A percentile compares a stretch with the other conserved stretches of the same genome.
Evolutionary conservation across 2,797 vertebrate species (phyloP).

Genomic region (Micromesistius poutassou): DNA sequence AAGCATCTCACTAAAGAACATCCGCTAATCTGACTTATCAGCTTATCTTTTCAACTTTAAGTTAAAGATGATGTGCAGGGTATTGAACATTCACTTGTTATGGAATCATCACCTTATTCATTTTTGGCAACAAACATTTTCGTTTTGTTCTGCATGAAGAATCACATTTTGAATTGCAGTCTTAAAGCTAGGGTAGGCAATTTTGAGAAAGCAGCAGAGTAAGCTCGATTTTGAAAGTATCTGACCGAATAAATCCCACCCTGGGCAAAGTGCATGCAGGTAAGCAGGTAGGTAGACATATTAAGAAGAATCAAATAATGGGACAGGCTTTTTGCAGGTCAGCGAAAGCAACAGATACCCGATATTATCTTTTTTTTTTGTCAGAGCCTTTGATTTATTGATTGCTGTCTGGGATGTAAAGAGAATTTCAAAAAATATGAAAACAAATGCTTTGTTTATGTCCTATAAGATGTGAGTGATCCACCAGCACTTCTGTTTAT

Average conservation of each 20-base stretch:
- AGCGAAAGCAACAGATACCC: too few relatives aligned
- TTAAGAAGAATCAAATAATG: too few relatives aligned
- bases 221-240: too few relatives aligned
- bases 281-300: too few relatives aligned
- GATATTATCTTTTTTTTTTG: too few relatives aligned
- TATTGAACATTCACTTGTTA: neutral
- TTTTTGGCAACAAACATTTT: neutral
- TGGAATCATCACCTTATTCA: neutral
- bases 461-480: neutral
- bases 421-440: too few relatives aligned
- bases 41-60: neutral
- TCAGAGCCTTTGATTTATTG: too few relatives aligned
- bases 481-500: neutral
- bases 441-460: neutral
- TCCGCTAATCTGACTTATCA: neutral
- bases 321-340: too few relatives aligned
- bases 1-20: neutral
- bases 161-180: neutral
- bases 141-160: conserved; percentile 2
- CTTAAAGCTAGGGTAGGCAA: neutral
- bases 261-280: too few relatives aligned
- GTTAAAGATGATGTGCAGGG: neutral
- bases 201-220: too few relatives aligned
- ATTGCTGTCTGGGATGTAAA: too few relatives aligned
- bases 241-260: too few relatives aligned